Percentiles rank a stretch among this genome's conserved stretches.
Evolutionary conservation across 2,797 vertebrate species (phyloP).

Genomic region (Xerus rutilus): DNA sequence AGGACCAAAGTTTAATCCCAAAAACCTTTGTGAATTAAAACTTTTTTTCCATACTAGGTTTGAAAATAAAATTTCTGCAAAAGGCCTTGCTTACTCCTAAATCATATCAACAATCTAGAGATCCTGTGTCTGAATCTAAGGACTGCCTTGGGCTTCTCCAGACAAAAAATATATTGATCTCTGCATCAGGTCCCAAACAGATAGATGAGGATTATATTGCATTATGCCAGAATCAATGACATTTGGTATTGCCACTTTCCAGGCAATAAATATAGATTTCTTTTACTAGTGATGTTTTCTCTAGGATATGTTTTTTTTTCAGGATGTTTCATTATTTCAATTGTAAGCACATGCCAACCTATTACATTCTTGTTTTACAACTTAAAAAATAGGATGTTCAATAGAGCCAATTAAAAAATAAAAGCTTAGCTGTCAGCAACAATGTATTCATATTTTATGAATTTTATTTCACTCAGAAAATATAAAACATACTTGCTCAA

Average conservation of each 20-base stretch:
- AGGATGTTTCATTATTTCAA: constrained; percentile 44
- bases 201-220: neutral
- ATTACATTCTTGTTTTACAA: constrained; percentile 60
- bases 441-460: neutral
- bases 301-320: neutral
- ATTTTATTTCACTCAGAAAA: neutral
- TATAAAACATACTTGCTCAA: neutral
- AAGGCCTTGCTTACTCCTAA: neutral
- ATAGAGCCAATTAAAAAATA: neutral
- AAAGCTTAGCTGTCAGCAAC: neutral
- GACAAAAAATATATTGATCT: constrained; percentile 33
- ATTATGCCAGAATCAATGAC: constrained; percentile 52
- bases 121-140: neutral
- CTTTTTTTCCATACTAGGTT: neutral
- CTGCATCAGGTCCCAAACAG: neutral
- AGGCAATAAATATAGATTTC: constrained; percentile 74
- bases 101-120: neutral
- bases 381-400: neutral
- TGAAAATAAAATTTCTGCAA: neutral
- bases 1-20: neutral
- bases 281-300: constrained; percentile 51
- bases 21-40: constrained; percentile 31
- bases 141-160: neutral
- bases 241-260: constrained; percentile 1
- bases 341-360: constrained; percentile 59